Base-by-base conservation (phyloP, 2,888 invertebrate genomes). In the Cephus sareptanus region DNA sequence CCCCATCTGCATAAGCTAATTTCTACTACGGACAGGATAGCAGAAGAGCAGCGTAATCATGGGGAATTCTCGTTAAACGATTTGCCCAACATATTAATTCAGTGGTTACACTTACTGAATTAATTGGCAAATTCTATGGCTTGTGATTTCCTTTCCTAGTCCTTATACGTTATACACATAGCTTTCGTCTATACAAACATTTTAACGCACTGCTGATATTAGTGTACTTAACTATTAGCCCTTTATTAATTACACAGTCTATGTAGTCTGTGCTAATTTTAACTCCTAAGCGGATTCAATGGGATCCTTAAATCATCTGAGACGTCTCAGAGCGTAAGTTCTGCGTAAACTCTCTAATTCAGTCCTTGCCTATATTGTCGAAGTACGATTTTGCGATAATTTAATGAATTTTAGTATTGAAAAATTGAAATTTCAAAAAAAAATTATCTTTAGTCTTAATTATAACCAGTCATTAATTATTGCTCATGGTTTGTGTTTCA, bases 51-150 rank as follows among this genome's bases (percentile, higher is more conserved):
- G 56, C 56, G 23, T 56, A 56, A 15, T 23, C 56, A 23, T 23
- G 56, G 75, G 56, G 76, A 34, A 75, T 12, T 69, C 69, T 76
- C 75, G 68, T 80, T 86, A 83, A 87, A 87, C 80, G 79, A 87
- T 89, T 89, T 88, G 86, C 87, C 82, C 82, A 83, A 81, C 83
- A 86, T 86, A 89, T 89, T 88, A 89, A 85, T 34, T 31, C 13
- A 31, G 23, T 23, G 56, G 56, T 56, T 56, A 37, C 13, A 34
- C 31, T n/a, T 34, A 74, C 23, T 74, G 12, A 30, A 35, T 74
- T n/a, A 37, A n/a, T 23, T 75, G 75, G 75, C 75, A 30, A 40
- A 34, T 69, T 75, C 75, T 70, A 77, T 77, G 73, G 1, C 75
- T 34, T n/a, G n/a, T 31, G 69, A 75, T 75, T 77, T 74, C 75